Conservation (phyloP, 2,113 vertebrate species). For the Smithornis capensis region DNA sequence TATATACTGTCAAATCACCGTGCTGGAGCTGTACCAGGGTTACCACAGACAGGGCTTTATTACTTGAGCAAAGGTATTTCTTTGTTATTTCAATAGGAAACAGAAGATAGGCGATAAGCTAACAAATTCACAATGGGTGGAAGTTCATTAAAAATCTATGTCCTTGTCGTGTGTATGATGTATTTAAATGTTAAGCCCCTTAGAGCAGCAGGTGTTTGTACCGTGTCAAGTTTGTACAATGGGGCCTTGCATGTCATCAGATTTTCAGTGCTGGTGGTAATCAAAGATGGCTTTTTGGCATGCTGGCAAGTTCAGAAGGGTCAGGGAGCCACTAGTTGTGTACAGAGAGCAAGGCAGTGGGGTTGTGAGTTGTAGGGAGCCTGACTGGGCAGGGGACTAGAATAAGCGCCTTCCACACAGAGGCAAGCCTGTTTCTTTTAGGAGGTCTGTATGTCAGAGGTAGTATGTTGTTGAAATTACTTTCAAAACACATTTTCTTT, state of each 20-base stretch:
- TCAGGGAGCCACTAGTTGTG: background rate
- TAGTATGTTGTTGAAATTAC: constrained; percentile 36
- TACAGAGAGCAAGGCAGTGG: background rate
- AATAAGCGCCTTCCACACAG: rapidly evolving
- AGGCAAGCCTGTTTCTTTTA: background rate
- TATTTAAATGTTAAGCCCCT: background rate
- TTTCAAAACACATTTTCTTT: background rate
- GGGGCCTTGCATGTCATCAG: background rate
- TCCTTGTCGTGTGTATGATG: background rate
- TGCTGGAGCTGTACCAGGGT: background rate
- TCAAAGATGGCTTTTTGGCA: background rate
- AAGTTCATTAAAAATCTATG: constrained; percentile 55
- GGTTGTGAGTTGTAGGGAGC: background rate
- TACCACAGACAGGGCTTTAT: background rate
- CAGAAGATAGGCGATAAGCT: constrained; percentile 35
- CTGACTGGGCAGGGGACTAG: background rate
- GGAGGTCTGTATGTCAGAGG: constrained; percentile 42
- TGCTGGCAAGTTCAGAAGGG: background rate
- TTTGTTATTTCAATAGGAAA: constrained; percentile 55
- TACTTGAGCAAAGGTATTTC: constrained; percentile 31
- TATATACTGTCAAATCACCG: rapidly evolving
- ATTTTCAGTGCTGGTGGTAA: background rate
- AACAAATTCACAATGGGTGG: constrained; percentile 42
- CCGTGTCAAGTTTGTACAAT: background rate
- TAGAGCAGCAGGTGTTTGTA: constrained; percentile 25